Conservation (phyloP, 2,888 invertebrate genomes). For the Gymnocheta viridis region DNA sequence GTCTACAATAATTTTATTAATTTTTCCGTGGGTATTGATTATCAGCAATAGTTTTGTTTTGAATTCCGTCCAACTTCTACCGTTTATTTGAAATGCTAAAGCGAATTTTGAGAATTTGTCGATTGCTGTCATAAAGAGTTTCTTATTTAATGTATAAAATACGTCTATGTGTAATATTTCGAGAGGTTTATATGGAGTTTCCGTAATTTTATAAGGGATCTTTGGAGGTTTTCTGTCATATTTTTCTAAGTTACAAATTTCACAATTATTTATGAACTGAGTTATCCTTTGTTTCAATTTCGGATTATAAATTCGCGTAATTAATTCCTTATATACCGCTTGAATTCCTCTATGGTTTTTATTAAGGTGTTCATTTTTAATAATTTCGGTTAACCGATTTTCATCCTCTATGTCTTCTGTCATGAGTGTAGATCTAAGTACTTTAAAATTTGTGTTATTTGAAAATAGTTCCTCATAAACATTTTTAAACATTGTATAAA, state of each 20-base stretch:
- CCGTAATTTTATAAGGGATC: too few species aligned
- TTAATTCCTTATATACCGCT: constrained; percentile 9
- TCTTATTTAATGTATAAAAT: constrained; percentile 28
- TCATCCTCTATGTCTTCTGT: constrained; percentile 15
- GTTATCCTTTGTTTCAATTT: constrained; percentile 7
- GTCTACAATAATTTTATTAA: background rate
- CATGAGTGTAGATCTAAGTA: constrained; percentile 1
- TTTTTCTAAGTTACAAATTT: too few species aligned
- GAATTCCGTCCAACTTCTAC: too few species aligned
- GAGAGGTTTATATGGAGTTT: too few species aligned
- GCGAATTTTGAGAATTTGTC: constrained; percentile 18
- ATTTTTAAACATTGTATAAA: too few species aligned
- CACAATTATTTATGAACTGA: constrained; percentile 4
- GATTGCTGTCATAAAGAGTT: constrained; percentile 25
- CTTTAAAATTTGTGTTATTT: constrained; percentile 1
- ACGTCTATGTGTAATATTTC: constrained; percentile 9
- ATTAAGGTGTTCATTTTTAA: constrained; percentile 28
- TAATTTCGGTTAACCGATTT: background rate
- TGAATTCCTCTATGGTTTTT: constrained; percentile 42
- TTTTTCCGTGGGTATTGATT: too few species aligned
- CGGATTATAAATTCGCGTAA: background rate
- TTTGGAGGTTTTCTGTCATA: too few species aligned
- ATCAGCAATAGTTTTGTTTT: too few species aligned
- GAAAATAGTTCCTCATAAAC: background rate
- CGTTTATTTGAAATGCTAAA: background rate